phyloP scores from a whole-genome alignment of 1,140 invertebrate genomes.

The Sinonovacula constricta region DNA sequence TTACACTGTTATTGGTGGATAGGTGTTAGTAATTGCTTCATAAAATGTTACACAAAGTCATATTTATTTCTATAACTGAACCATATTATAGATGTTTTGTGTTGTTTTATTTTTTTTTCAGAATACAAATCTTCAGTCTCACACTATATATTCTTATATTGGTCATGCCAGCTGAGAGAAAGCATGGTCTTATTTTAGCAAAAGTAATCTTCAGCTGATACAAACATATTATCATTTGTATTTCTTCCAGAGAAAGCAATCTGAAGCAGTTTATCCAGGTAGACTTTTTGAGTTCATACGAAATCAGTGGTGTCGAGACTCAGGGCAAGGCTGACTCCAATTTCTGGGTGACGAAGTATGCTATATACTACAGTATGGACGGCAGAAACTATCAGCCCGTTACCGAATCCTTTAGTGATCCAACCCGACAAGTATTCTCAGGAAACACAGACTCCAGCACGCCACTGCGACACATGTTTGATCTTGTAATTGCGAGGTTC shows the following conservation, averaged over 20 bases:
- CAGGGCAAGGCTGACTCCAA: conserved; percentile 77
- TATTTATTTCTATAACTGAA: no score
- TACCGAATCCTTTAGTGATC: conserved; percentile 41
- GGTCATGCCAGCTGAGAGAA: no score
- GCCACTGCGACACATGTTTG: conserved; percentile 62
- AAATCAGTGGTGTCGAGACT: conserved; percentile 87
- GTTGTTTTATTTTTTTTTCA: no score
- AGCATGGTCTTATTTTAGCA: no score
- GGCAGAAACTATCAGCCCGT: conserved; percentile 61
- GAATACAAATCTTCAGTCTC: no score
- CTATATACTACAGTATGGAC: conserved; percentile 79
- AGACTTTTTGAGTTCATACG: conserved; percentile 85
- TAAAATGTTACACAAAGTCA: no score
- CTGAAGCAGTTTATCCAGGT: conserved; percentile 55
- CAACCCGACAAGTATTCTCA: conserved; percentile 55
- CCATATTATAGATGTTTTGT: no score
- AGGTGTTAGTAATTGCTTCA: no score
- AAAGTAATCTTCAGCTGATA: no score
- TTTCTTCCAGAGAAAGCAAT: conserved; percentile 59
- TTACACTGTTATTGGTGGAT: no score
- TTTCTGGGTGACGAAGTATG: conserved; percentile 86
- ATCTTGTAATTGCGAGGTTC: conserved; percentile 60
- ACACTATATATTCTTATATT: no score
- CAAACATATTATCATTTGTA: no score
- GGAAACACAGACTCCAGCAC: conserved; percentile 67